Conservation (phyloP, 2,888 invertebrate species). For the Drosophila borealis region DNA sequence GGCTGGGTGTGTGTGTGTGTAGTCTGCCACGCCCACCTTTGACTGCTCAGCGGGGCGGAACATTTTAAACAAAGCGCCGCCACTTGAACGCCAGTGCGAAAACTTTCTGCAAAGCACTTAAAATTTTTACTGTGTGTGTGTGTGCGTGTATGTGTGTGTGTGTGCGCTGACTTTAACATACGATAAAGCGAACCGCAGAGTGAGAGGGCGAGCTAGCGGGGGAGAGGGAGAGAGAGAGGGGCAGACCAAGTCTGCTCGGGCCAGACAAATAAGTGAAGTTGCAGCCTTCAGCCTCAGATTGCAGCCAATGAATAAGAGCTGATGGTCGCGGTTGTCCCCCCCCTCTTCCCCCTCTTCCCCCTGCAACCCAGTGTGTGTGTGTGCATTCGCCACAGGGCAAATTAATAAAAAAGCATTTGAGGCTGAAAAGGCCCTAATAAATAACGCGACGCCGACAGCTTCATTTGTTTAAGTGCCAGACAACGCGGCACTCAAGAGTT, state of each 20-base stretch:
- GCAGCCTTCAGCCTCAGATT: conserved; percentile 70
- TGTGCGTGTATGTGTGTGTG: conserved; percentile 17
- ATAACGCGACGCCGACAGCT: conserved; percentile 76
- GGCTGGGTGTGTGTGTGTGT: conserved; percentile 25
- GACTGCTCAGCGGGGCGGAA: conserved; percentile 61
- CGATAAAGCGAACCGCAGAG: conserved; percentile 57
- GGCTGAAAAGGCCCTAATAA: conserved; percentile 75
- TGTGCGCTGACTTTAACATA: conserved; percentile 66
- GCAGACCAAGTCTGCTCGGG: conserved; percentile 13
- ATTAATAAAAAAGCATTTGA: conserved; percentile 80
- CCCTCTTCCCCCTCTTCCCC: not conserved
- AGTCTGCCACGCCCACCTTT: conserved; percentile 63
- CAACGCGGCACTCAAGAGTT: conserved; percentile 27
- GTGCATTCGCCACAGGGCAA: conserved; percentile 67
- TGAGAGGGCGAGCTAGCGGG: conserved; percentile 5
- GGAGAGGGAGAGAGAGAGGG: not conserved
- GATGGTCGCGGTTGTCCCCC: conserved; percentile 45
- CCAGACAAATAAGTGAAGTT: conserved; percentile 76
- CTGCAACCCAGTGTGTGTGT: conserved; percentile 15
- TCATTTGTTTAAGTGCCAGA: conserved; percentile 78
- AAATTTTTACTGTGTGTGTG: conserved; percentile 57
- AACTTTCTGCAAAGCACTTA: conserved; percentile 73
- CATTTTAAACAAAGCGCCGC: conserved; percentile 75
- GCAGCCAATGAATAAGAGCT: conserved; percentile 63
- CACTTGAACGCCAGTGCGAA: conserved; percentile 66